Evolutionary conservation across 30 jellyfish, hydroid and myxozoan genomes (phyloP), one percentile per base, ranked within the genome.

Genomic region (Aurelia sp.): DNA sequence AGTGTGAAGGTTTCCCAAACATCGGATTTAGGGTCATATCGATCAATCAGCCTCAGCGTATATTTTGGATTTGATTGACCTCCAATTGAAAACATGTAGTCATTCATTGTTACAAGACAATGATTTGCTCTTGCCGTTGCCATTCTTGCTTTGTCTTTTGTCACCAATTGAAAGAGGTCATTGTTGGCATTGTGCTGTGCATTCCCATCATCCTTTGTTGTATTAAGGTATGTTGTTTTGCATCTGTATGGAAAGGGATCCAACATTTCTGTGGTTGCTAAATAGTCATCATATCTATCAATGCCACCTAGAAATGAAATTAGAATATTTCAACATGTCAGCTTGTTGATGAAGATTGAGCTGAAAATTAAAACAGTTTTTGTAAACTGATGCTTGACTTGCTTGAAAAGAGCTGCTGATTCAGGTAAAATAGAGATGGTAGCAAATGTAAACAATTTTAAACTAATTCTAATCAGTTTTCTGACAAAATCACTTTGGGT

Each of bases 61-160:
- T 84, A 84, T 38, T 73, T 84, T 13, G 93, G 93, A 73, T 64
- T 84, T 73, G 93, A 84, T 59, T 84, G 93, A 5, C 93, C 93
- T 1, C 93, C 93, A 40, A 84, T 67, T 44, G 93, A 84, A 50
- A 15, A 84, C 18, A 84, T 38, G 55, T 18, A 72, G 0, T 73
- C 68, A 51, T 72, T 72, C 38, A 84, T 51, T n/a, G 83, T n/a
- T 19, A 84, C 93, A 55, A 84, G 47, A 12, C 86, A 84, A 53
- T 84, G 87, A 24, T 84, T 84, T 20, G 93, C 68, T 13, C 93
- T 38, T 59, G 88, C 88, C 4, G 93, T 84, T 74, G 93, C 93
- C 93, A 84, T 84, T 44, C 74, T 84, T 72, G 93, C 87, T 84
- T 60, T 72, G 68, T 53, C 52, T 48, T 41, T 72, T 11, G 88